Evolutionary conservation across 2,113 vertebrate genomes (phyloP).

Genomic region (Microcebus murinus): DNA sequence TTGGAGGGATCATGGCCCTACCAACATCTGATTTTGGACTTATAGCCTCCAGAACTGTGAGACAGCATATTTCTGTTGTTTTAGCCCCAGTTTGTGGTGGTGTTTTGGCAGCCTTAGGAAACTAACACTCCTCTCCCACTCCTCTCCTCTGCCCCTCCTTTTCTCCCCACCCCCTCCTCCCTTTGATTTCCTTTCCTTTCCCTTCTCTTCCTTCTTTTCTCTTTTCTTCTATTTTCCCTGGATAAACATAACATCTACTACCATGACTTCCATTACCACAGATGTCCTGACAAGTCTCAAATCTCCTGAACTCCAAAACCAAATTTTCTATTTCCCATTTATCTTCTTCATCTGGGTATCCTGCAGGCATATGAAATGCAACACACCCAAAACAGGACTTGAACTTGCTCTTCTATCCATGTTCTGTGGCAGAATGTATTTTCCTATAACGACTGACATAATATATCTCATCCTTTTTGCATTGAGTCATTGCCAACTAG

Average conservation of each 20-base stretch:
- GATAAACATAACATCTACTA: neutral
- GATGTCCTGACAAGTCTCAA: neutral
- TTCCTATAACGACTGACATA: neutral
- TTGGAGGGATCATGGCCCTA: neutral
- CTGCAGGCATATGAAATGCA: neutral
- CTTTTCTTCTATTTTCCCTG: neutral
- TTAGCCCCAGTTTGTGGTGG: neutral
- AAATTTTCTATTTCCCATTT: neutral
- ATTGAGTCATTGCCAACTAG: neutral
- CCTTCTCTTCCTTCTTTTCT: neutral
- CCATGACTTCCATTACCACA: neutral
- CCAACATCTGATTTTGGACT: neutral
- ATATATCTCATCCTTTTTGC: neutral
- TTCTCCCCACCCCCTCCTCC: neutral
- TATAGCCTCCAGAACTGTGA: neutral
- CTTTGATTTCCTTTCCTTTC: neutral
- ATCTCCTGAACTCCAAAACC: neutral
- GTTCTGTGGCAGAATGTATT: neutral
- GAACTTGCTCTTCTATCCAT: neutral
- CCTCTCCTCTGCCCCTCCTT: too few relatives aligned
- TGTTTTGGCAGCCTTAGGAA: neutral
- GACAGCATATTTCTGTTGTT: neutral
- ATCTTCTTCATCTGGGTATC: neutral
- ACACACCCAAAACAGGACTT: neutral
- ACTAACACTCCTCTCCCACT: neutral